Base-by-base conservation (phyloP, 2,797 vertebrate genomes). In the Oryzias dopingdopingensis region DNA sequence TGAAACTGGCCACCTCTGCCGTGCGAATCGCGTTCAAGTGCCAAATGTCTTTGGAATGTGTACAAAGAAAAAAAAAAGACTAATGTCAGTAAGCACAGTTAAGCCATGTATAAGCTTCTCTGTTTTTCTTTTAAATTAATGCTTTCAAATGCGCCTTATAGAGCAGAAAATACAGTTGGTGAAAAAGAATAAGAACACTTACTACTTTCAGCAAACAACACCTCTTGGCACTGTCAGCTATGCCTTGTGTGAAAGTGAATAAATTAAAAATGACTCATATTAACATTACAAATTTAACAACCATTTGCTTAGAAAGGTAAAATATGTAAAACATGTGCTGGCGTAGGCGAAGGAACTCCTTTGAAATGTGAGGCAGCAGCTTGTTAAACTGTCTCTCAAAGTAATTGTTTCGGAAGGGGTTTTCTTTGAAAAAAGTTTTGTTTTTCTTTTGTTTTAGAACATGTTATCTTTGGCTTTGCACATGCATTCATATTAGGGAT, bases 301-400 rank as follows among this genome's bases (percentile, higher is more conserved):
- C 52, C 57, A 63, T 77, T 70, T 83, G 56, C 74, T 65, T 71
- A 62, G 59, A 60, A 58, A 64, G 74, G 67, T 77, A 70, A 86
- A 76, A 80, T 81, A 88, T 86, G 85, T 82, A 76, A 81, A 49
- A 60, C 67, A 80, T 53, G 72, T 64, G 80, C 55, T 64, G 57
- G 81, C 75, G 64, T 87, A 86, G 87, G 88, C 82, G 68, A 88
- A 66, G 63, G 60, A 80, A 57, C 56, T 54, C 48, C 74, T 90
- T 88, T 90, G 88, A 92, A 92, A 91, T 70, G 5, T 22, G 84
- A 91, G 70, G 87, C 60, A 43, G 65, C 68, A 70, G 79, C 72
- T 88, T 88, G 79, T 83, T 74, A 82, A 87, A 83, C 72, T 81
- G 53, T 87, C 80, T 83, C 74, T 83, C 66, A 74, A 76, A 80